These are phyloP conservation scores for Lordiphosa mommai DNA, from an alignment of 1,140 invertebrate genomes.

Conservation along the genomic window DNA sequence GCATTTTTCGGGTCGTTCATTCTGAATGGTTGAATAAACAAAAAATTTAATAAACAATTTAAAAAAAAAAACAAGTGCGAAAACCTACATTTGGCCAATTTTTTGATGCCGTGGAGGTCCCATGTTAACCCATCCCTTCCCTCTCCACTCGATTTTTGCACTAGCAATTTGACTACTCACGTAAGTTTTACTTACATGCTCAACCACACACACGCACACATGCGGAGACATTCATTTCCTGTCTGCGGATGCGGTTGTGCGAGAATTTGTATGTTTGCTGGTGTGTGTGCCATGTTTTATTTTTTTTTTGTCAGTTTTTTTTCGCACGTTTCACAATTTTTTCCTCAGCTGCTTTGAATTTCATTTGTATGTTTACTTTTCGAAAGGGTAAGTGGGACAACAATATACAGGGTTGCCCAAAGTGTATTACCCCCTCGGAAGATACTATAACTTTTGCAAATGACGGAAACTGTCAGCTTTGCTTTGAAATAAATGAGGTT, in stretches of 20 bases:
- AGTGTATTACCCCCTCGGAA: not conserved
- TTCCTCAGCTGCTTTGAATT: conserved; percentile 62
- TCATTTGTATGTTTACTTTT: conserved; percentile 50
- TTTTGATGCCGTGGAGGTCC: not conserved
- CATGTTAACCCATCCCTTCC: not conserved
- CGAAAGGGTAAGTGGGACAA: not conserved
- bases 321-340: conserved; percentile 53
- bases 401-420: not conserved
- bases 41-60: conserved; percentile 35
- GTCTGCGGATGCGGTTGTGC: conserved; percentile 27
- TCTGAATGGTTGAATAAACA: conserved; percentile 14
- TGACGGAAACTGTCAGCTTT: no score
- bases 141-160: not conserved
- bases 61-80: not conserved
- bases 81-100: conserved; percentile 10
- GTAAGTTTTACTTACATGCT: conserved; percentile 32
- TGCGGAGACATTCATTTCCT: conserved; percentile 50
- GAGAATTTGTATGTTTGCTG: conserved; percentile 5
- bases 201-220: conserved; percentile 23
- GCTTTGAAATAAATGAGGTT: no score
- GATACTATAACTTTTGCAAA: no score
- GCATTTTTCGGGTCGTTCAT: conserved; percentile 1
- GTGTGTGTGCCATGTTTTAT: conserved; percentile 37
- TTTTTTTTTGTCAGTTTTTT: conserved; percentile 38
- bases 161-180: conserved; percentile 33